Percentiles rank a stretch among this genome's conserved stretches.
Conservation (phyloP, 2,888 invertebrate genomes). For the Diadromus collaris region DNA sequence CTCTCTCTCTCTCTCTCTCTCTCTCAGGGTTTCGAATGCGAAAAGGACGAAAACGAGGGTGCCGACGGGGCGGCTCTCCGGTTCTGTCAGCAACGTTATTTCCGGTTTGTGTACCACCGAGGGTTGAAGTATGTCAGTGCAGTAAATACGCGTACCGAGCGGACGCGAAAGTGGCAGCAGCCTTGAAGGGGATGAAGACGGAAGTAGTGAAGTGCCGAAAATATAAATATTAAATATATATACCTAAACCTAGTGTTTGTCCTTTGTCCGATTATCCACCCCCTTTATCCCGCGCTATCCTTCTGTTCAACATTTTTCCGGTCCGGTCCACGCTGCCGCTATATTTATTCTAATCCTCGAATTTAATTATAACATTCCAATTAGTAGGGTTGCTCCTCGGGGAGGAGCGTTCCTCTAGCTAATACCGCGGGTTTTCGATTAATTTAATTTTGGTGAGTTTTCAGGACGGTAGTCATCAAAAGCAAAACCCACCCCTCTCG, state of each 20-base stretch:
- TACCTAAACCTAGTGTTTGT: background rate
- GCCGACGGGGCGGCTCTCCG: constrained; percentile 46
- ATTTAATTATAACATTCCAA: constrained; percentile 39
- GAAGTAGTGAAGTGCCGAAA: constrained; percentile 27
- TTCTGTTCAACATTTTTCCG: background rate
- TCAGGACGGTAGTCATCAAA: constrained; percentile 16
- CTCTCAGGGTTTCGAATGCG: constrained; percentile 39
- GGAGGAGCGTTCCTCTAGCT: background rate
- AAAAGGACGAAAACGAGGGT: constrained; percentile 51
- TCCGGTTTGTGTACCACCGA: constrained; percentile 58
- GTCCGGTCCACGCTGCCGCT: background rate
- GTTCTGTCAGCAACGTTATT: constrained; percentile 65
- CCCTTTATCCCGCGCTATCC: background rate
- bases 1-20: constrained; percentile 40
- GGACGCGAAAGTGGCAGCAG: background rate
- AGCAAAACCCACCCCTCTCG: constrained; percentile 33
- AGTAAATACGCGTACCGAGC: constrained; percentile 39
- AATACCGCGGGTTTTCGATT: constrained; percentile 38
- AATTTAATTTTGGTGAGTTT: constrained; percentile 46
- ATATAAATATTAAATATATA: constrained; percentile 47
- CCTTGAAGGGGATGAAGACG: background rate
- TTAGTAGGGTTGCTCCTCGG: constrained; percentile 3
- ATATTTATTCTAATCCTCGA: constrained; percentile 12
- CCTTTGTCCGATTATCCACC: constrained; percentile 10
- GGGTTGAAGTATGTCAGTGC: constrained; percentile 53